Conservation (phyloP, 2,113 vertebrate genomes). For the Antigone vipio region DNA sequence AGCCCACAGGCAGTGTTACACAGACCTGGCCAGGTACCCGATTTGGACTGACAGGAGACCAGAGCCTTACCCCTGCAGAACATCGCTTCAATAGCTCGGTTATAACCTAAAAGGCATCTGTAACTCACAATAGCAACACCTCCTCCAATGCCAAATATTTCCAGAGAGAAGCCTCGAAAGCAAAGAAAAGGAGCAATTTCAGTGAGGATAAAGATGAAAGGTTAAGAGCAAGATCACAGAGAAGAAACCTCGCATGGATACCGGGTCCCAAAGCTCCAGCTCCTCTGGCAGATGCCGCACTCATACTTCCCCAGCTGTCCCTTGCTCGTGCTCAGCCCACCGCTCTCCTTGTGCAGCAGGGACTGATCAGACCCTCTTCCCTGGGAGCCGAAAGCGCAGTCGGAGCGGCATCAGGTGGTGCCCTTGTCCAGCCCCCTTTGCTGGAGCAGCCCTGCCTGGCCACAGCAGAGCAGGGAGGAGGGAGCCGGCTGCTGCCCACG, state of each 20-base stretch:
- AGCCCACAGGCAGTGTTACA: background rate
- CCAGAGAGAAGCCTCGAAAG: background rate
- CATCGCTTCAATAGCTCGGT: background rate
- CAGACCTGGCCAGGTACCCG: background rate
- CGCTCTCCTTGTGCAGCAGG: background rate
- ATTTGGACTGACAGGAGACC: background rate
- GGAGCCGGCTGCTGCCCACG: background rate
- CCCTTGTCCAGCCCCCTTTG: background rate
- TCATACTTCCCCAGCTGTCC: no score
- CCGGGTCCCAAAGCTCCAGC: background rate
- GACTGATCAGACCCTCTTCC: background rate
- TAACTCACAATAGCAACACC: background rate
- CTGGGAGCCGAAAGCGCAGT: background rate
- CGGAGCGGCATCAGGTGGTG: background rate
- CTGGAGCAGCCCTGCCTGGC: background rate
- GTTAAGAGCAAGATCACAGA: accelerated
- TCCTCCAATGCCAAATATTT: background rate
- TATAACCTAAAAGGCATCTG: background rate
- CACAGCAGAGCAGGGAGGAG: background rate
- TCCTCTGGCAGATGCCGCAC: background rate
- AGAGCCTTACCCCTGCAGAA: background rate
- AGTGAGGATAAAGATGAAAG: background rate
- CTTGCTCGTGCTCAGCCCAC: background rate
- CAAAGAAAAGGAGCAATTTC: background rate
- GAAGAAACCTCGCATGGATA: background rate